Evolutionary conservation across 2,113 vertebrate genomes (phyloP), one percentile per base, ranked within the genome.

Genomic region (Oxyura jamaicensis): DNA sequence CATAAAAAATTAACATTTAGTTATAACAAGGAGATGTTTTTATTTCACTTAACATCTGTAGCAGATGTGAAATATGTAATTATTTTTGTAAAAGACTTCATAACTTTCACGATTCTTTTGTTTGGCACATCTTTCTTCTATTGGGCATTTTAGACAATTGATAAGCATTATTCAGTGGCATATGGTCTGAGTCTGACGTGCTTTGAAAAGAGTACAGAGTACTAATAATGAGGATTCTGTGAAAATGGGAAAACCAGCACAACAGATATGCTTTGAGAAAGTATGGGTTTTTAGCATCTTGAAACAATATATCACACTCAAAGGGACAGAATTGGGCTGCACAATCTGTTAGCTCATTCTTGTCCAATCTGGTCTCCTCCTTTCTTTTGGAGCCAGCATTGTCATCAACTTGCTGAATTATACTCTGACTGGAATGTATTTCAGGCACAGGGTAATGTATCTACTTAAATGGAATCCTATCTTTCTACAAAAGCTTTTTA

Each of bases 291-390:
- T 98, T 97, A 98, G 97, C 98, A 98, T 98, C 98, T 98, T 98
- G 98, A 98, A 98, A 98, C 98, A 98, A 98, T 98, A 98, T 98
- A 98, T 98, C 98, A 98, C 97, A 98, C 97, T 98, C 98, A 98
- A 98, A 98, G 97, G 97, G 97, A 98, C 98, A 98, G 97, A 98
- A 97, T 91, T 97, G 98, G 97, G 96, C 98, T 98, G 96, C 97
- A 97, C 98, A 98, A 97, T 98, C 98, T 98, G 98, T 98, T 98
- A 98, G 98, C 98, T 98, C 98, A 98, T 98, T 98, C 98, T 98
- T 98, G 98, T 98, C 98, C 98, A 98, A 98, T 98, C 98, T 98
- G 98, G 98, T 97, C 98, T 98, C 97, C 97, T 98, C 98, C 97
- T 98, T 98, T 98, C 97, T 98, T 98, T 98, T 97, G 97, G 98